Conservation (phyloP, 2,888 invertebrate genomes). For the Periphyllus acericola region DNA sequence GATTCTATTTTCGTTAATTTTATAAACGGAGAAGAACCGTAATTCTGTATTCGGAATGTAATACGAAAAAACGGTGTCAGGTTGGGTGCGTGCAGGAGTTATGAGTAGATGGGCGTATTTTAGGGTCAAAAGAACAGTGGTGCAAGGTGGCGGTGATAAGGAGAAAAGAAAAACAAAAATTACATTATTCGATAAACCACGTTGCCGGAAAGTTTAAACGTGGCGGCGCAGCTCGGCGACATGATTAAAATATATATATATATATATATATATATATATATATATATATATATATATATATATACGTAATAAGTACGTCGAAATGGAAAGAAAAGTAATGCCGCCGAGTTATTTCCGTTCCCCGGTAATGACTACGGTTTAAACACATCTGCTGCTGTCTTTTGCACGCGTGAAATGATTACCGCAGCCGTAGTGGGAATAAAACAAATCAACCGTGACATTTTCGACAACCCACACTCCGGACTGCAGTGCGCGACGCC, state of each 20-base stretch:
- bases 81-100: no score
- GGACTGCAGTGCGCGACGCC: no score
- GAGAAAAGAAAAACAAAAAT: background rate
- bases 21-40: no score
- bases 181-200: background rate
- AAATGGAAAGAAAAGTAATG: constrained; percentile 22
- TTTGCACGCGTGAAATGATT: constrained; percentile 32
- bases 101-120: background rate
- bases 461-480: constrained; percentile 4
- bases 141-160: background rate
- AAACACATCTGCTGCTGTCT: constrained; percentile 46
- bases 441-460: constrained; percentile 37
- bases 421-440: background rate
- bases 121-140: background rate
- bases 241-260: constrained; percentile 22
- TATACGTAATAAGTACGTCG: background rate
- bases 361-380: constrained; percentile 27
- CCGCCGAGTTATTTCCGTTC: constrained; percentile 34
- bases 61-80: background rate
- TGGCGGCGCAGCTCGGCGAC: background rate
- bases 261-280: background rate
- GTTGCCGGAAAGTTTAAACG: background rate
- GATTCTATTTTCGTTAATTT: no score
- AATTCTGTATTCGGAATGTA: background rate
- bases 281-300: background rate